phyloP scores from a whole-genome alignment of 1,140 invertebrate species.

The Ganaspis sp. region DNA sequence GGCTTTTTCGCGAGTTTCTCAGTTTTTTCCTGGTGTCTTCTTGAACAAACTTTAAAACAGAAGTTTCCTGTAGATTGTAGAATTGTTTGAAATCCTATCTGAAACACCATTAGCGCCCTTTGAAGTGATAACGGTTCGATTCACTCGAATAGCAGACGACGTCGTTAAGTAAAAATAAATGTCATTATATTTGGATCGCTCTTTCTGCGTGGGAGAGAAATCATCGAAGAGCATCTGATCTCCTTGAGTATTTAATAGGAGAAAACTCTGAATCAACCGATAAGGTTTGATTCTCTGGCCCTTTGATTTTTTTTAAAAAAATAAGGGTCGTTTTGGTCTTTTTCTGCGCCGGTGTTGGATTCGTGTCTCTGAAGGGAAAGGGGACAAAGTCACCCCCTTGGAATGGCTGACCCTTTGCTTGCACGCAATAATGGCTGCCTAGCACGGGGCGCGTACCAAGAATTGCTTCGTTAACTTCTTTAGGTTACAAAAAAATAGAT shows the following conservation, averaged over 20 bases:
- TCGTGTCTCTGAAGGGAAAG: not conserved
- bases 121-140: not conserved
- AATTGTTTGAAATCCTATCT: not conserved
- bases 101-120: not conserved
- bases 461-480: not conserved
- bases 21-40: not conserved
- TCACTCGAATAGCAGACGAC: constrained; percentile 40
- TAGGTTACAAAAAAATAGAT: constrained; percentile 1
- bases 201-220: constrained; percentile 42
- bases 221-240: constrained; percentile 5
- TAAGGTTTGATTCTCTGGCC: not conserved
- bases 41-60: not conserved
- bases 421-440: constrained; percentile 73
- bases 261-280: not conserved
- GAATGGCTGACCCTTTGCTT: constrained; percentile 62
- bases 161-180: constrained; percentile 47
- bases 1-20: constrained; percentile 38
- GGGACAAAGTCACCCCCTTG: constrained; percentile 48
- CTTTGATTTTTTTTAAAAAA: not conserved
- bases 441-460: constrained; percentile 65
- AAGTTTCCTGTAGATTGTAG: not conserved
- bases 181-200: constrained; percentile 51
- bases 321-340: constrained; percentile 31
- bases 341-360: constrained; percentile 9
- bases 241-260: not conserved